These are phyloP conservation scores for Coptotermes formosanus DNA, from an alignment of 1,140 invertebrate species.

Conservation along the genomic window DNA sequence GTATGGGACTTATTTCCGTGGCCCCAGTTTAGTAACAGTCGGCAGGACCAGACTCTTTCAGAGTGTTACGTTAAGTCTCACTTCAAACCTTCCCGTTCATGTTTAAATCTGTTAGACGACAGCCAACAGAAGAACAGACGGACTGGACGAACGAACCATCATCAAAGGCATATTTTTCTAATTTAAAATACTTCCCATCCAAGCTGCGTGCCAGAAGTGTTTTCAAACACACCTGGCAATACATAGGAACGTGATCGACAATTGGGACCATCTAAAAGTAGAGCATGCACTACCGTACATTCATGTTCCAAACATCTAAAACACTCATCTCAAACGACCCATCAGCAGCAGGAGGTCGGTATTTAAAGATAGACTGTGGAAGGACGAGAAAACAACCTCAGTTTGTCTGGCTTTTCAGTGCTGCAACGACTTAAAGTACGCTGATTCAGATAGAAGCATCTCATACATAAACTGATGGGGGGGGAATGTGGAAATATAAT, in stretches of 20 bases:
- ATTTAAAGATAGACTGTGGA: neutral
- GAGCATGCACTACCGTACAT: neutral
- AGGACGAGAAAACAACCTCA: neutral
- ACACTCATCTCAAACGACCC: neutral
- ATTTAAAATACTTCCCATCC: neutral
- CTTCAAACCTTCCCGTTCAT: no score
- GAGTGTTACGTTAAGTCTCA: no score
- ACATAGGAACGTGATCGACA: neutral
- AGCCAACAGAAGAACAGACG: neutral
- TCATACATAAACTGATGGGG: no score
- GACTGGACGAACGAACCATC: neutral
- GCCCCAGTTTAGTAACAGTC: no score
- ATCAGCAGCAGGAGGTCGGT: neutral
- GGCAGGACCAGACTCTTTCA: no score
- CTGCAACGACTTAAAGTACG: neutral
- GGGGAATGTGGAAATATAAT: no score
- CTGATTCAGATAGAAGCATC: neutral
- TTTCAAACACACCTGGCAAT: neutral
- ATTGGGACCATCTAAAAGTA: neutral
- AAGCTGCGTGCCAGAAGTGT: neutral
- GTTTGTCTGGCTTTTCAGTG: neutral
- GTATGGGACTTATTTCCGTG: no score
- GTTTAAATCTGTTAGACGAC: neutral
- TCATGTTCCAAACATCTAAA: neutral
- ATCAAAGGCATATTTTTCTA: neutral